phyloP scores from a whole-genome alignment of 2,888 invertebrate species.

The Sinotaia quadrata region DNA sequence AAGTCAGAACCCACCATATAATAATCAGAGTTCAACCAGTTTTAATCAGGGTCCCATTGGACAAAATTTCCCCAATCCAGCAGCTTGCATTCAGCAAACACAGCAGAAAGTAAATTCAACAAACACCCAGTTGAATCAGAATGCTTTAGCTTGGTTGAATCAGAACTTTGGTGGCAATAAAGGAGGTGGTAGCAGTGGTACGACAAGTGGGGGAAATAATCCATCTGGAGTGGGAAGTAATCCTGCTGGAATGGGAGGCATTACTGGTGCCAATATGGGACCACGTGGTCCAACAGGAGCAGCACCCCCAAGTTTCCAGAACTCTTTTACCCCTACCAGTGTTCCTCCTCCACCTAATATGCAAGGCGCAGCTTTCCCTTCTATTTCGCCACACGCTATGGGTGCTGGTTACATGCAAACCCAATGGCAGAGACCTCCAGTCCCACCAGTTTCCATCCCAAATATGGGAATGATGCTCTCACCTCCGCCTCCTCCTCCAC shows the following conservation, averaged over 20 bases:
- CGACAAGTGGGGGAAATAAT: neutral
- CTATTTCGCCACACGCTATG: neutral
- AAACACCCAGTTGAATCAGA: neutral
- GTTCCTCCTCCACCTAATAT: neutral
- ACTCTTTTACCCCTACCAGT: neutral
- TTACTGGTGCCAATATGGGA: neutral
- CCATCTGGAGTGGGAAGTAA: neutral
- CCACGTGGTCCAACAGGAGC: slow-evolving; percentile 17
- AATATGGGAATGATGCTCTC: slow-evolving; percentile 21
- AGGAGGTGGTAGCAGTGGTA: slow-evolving; percentile 1
- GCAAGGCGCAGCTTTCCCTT: neutral
- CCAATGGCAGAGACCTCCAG: slow-evolving; percentile 16
- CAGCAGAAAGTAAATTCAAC: slow-evolving; percentile 1
- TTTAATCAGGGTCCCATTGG: slow-evolving; percentile 7
- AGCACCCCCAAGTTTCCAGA: neutral
- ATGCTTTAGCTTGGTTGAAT: slow-evolving; percentile 14
- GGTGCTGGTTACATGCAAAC: slow-evolving; percentile 3
- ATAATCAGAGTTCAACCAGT: slow-evolving; percentile 6
- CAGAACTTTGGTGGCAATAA: slow-evolving; percentile 19
- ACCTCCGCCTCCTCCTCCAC: slow-evolving; percentile 23
- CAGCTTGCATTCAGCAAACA: neutral
- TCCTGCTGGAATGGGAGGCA: neutral
- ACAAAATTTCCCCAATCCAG: neutral
- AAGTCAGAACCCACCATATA: neutral
- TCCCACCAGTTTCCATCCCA: neutral